These are phyloP conservation scores for Saccopteryx leptura DNA, from an alignment of 2,113 vertebrate species.

Conservation along the genomic window DNA sequence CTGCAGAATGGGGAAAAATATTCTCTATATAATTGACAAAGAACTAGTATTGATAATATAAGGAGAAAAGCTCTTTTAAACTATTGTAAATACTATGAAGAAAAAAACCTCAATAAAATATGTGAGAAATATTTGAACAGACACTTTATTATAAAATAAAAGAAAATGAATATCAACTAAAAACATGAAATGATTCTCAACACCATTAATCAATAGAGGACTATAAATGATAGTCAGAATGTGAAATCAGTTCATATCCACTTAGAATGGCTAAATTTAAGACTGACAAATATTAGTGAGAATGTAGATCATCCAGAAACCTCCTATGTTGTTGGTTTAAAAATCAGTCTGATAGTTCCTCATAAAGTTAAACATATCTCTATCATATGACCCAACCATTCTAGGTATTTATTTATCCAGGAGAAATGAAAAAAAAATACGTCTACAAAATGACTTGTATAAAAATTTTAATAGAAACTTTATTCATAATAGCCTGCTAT, in stretches of 20 bases:
- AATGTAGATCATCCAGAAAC: not conserved
- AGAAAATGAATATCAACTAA: not conserved
- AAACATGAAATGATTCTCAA: constrained; percentile 8
- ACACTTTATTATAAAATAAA: not conserved
- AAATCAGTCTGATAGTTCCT: not conserved
- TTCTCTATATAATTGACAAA: not conserved
- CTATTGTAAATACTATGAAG: constrained; percentile 14
- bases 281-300: not conserved
- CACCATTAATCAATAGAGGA: not conserved
- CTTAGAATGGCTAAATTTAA: constrained; percentile 28
- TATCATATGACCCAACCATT: not conserved
- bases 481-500: constrained; percentile 25
- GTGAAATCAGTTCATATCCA: not conserved
- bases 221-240: not conserved
- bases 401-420: not conserved
- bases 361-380: not conserved
- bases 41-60: not conserved
- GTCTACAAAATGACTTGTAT: not conserved
- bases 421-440: not conserved
- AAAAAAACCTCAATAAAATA: constrained; percentile 17
- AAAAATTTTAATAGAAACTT: not conserved
- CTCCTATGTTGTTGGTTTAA: not conserved
- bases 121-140: constrained; percentile 20
- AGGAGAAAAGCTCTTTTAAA: not conserved
- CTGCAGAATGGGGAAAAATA: not conserved